phyloP scores from a whole-genome alignment of 2,888 invertebrate genomes.

The Ariolimax columbianus region DNA sequence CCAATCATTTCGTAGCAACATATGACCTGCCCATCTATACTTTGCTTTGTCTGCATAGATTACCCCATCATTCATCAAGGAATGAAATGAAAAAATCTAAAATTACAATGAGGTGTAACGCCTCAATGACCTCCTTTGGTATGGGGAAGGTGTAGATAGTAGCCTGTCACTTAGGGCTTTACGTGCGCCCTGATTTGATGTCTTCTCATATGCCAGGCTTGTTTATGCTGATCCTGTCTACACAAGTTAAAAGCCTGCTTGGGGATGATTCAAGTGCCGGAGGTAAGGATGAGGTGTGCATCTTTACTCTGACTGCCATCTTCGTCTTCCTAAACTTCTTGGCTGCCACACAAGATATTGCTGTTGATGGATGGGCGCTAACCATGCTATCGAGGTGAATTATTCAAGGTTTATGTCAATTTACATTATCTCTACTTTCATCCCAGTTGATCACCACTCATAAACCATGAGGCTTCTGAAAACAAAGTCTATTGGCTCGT shows the following conservation, averaged over 20 bases:
- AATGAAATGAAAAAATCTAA: too few species aligned
- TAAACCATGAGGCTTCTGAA: too few species aligned
- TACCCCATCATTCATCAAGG: too few species aligned
- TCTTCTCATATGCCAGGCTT: constrained; percentile 86
- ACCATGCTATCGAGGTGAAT: constrained; percentile 95
- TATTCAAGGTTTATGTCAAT: not conserved
- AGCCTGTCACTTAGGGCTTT: too few species aligned
- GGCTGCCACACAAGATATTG: constrained; percentile 99
- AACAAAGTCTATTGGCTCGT: too few species aligned
- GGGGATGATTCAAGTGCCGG: constrained; percentile 81
- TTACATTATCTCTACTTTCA: not conserved
- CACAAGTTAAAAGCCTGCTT: constrained; percentile 83
- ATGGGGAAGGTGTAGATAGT: too few species aligned
- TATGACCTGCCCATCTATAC: too few species aligned
- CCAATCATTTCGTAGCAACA: too few species aligned
- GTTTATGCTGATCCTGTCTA: constrained; percentile 92
- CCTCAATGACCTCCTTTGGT: too few species aligned
- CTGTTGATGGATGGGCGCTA: constrained; percentile 99
- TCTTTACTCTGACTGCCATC: constrained; percentile 84
- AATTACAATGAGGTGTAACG: too few species aligned
- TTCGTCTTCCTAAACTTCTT: constrained; percentile 96
- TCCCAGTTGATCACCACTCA: not conserved
- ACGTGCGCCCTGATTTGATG: not conserved
- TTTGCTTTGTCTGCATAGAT: too few species aligned
- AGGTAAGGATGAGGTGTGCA: constrained; percentile 58